Evolutionary conservation across 2,797 vertebrate genomes (phyloP).

Genomic region (Somateria mollissima): DNA sequence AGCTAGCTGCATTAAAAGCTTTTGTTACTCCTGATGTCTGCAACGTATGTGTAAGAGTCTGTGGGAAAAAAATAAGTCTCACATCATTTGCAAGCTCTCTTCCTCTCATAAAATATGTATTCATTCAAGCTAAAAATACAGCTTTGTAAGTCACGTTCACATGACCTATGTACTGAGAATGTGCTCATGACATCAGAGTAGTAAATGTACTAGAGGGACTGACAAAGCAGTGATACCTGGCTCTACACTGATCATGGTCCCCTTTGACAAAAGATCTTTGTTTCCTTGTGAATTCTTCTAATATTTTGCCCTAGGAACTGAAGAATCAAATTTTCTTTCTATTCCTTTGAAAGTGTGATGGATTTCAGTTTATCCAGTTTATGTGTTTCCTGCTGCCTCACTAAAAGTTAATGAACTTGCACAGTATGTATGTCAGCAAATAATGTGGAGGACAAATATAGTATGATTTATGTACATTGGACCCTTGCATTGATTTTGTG

Average conservation of each 20-base stretch:
- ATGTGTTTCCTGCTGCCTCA: neutral
- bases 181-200: conserved; percentile 2
- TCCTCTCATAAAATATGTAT: conserved; percentile 55
- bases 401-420: neutral
- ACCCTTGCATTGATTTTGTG: neutral
- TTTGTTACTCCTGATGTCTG: conserved; percentile 41
- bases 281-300: neutral
- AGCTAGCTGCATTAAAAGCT: conserved; percentile 4
- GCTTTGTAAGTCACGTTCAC: conserved; percentile 64
- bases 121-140: conserved; percentile 67
- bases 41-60: conserved; percentile 38
- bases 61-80: conserved; percentile 67
- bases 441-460: neutral
- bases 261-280: neutral
- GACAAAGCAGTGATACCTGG: conserved; percentile 43
- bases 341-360: neutral
- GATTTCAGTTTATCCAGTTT: neutral
- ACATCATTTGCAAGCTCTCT: conserved; percentile 53
- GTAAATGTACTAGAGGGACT: neutral
- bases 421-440: neutral
- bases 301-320: neutral
- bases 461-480: neutral
- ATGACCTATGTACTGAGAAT: conserved; percentile 67
- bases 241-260: neutral
- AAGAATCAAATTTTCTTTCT: neutral